Evolutionary conservation across 2,888 invertebrate genomes (phyloP).

Genomic region (Gonocerus acuteangulatus): DNA sequence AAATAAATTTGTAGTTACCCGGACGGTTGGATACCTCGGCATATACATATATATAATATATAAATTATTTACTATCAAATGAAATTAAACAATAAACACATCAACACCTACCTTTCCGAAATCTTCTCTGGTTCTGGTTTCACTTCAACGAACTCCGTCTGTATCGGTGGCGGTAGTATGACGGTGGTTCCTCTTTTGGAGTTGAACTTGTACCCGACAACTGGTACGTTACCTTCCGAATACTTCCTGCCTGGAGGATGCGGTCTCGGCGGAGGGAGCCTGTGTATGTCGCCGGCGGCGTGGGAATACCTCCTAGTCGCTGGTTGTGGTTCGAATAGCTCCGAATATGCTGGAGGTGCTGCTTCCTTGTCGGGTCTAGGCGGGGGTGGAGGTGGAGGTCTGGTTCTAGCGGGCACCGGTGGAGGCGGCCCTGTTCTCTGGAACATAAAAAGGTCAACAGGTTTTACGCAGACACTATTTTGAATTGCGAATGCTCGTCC

Average conservation of each 20-base stretch:
- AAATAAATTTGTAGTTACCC: too few relatives aligned
- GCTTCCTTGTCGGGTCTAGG: constrained; percentile 39
- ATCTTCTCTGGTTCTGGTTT: constrained; percentile 31
- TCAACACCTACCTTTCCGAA: constrained; percentile 11
- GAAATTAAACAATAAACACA: too few relatives aligned
- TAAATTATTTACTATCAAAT: too few relatives aligned
- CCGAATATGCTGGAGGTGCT: constrained; percentile 30
- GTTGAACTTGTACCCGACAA: constrained; percentile 34
- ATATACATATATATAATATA: too few relatives aligned
- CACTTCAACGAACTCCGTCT: constrained; percentile 31
- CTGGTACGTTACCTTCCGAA: constrained; percentile 39
- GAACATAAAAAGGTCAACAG: too few relatives aligned
- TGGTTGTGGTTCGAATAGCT: constrained; percentile 33
- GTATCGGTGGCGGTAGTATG: constrained; percentile 38
- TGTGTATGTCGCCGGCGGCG: constrained; percentile 35
- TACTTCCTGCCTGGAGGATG: constrained; percentile 30
- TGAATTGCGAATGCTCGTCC: too few relatives aligned
- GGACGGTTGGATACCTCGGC: too few relatives aligned
- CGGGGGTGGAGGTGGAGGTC: constrained; percentile 42
- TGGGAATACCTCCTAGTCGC: constrained; percentile 19
- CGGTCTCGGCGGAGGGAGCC: constrained; percentile 27
- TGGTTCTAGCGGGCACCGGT: constrained; percentile 38
- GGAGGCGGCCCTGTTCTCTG: constrained; percentile 33
- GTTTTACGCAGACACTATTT: too few relatives aligned
- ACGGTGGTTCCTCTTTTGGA: constrained; percentile 33